Evolutionary conservation across 1,140 invertebrate species (phyloP), one percentile per base, ranked within the genome.

Genomic region (Diploscapter pachys): DNA sequence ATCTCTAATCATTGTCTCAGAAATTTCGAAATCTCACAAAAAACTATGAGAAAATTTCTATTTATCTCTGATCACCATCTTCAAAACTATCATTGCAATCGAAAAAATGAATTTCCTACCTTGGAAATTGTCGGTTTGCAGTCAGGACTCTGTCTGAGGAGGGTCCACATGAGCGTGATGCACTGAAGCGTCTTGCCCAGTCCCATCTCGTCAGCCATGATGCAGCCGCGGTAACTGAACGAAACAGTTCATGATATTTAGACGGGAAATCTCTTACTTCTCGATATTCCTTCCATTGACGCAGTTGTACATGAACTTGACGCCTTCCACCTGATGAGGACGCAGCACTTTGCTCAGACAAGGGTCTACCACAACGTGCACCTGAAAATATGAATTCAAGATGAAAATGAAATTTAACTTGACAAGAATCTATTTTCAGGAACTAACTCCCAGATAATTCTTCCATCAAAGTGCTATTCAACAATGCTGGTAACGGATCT

Each of bases 241-340:
- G 31, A 31, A 31, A 31, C 31, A 31, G 31, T 31, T 31, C 1
- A 31, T 31, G 31, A 31, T 31, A 31, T 31, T 31, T 31, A 31
- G 31, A 31, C 31, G 31, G 1, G 31, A 95, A 98, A 98, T 98
- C 95, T 88, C 98, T 95, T 91, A 92, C 80, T 90, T 89, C 76
- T 92, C 91, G 77, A 98, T 96, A 82, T 93, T 90, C 74, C 89
- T 88, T 11, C 96, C 97, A 54, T 93, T 97, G 2, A 98, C 95
- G 89, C 96, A 99, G 85, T 99, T 95, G 86, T 97, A 99, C 95
- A 99, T 98, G 86, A 99, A 99, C 85, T 96, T 95, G 0, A 99
- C 96, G 52, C 97, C 97, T 89, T 99, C 96, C 73, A 96, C 90
- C 88, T 99, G 97, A 91, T 99, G 97, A 13, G 97, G 97, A 70